Evolutionary conservation across 2,888 invertebrate species (phyloP), one percentile per base, ranked within the genome.

Genomic region (Euphydryas editha): DNA sequence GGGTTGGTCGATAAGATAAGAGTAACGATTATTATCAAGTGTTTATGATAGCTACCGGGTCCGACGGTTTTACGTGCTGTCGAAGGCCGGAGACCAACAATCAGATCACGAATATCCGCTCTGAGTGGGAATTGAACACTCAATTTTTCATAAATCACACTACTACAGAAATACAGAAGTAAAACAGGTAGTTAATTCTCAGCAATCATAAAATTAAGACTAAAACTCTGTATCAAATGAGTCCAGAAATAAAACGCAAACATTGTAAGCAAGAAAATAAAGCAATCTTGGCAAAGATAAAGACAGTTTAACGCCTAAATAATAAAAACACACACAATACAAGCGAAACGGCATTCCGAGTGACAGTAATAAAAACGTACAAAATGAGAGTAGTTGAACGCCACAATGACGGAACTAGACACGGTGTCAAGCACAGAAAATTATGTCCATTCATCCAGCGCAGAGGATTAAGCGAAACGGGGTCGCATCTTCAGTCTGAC

Each of bases 381-480:
- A 85, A 86, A 87, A 83, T 81, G 74, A 73, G 70, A 75, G 79
- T 77, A 79, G 83, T 85, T 80, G 82, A 81, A 80, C 78, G 77
- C 63, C 81, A 87, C 90, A 89, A 88, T 89, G 87, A 85, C 82
- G 81, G 76, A 77, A 78, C 79, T 75, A 83, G 89, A 88, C 85
- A 80, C 84, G 81, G 86, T 88, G 89, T 92, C 90, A 92, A 90
- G 90, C 87, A 84, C 88, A 90, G 90, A 87, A 90, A 91, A 91
- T 92, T 89, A 89, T 91, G 88, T 90, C 86, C 88, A 91, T 92
- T 92, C 89, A 91, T 83, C 86, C 84, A 76, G 83, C 76, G 84
- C 81, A 78, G 81, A 79, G 90, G 90, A 90, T 91, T 92, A 90
- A 83, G 82, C 81, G 85, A 81, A 89, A 90, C 80, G 85, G 75